Conservation (phyloP, 2,888 invertebrate genomes). For the Drosophila meridionalis region DNA sequence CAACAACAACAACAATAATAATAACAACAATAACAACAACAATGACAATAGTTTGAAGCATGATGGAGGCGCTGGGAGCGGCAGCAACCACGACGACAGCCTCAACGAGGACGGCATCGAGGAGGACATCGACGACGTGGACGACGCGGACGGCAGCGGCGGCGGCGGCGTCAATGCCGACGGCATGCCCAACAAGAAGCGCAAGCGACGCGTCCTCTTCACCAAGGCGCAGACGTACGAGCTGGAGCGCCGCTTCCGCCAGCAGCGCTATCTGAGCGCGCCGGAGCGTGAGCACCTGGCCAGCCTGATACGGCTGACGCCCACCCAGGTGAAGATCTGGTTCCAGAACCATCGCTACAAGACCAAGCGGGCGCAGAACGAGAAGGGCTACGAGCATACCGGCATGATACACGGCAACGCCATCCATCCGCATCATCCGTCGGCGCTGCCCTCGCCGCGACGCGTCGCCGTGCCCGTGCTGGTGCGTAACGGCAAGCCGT, state of each 20-base stretch:
- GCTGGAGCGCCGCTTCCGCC: constrained; percentile 96
- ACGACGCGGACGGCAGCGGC: constrained; percentile 84
- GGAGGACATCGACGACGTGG: constrained; percentile 87
- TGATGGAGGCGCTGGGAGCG: constrained; percentile 48
- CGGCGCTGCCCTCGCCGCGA: constrained; percentile 92
- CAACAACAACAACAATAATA: constrained; percentile 60
- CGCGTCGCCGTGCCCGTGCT: constrained; percentile 97
- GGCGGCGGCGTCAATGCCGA: constrained; percentile 82
- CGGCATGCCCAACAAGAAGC: constrained; percentile 90
- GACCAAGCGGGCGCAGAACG: constrained; percentile 98
- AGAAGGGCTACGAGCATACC: constrained; percentile 91
- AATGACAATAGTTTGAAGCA: constrained; percentile 60
- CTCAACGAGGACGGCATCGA: constrained; percentile 86
- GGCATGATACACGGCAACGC: constrained; percentile 79
- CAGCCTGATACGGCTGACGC: constrained; percentile 96
- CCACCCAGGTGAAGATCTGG: constrained; percentile 99
- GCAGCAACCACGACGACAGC: constrained; percentile 83
- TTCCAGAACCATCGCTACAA: constrained; percentile 99
- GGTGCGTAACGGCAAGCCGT: constrained; percentile 97
- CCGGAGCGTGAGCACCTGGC: constrained; percentile 99
- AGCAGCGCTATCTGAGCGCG: constrained; percentile 98
- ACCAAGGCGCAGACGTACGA: constrained; percentile 99
- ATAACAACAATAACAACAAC: constrained; percentile 50
- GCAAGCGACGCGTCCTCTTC: constrained; percentile 98
- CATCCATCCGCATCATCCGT: constrained; percentile 83